phyloP scores from a whole-genome alignment of 2,888 invertebrate genomes.

The Spodoptera littoralis region DNA sequence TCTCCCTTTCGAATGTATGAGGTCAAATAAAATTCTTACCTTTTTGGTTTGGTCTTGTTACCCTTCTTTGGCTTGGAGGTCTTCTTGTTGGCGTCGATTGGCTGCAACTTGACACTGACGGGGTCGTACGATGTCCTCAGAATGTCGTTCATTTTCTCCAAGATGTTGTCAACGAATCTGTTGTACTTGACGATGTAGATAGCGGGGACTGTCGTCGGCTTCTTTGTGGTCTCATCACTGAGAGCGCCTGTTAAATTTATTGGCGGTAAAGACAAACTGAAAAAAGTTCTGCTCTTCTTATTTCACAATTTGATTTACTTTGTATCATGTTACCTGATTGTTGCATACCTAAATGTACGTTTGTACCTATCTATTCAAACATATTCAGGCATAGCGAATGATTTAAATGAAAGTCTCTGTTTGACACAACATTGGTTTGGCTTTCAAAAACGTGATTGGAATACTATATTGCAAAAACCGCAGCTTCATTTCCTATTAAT shows the following conservation, averaged over 20 bases:
- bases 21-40: conserved; percentile 62
- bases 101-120: conserved; percentile 92
- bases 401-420: neutral
- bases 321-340: neutral
- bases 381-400: neutral
- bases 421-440: conserved; percentile 2
- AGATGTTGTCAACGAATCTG: conserved; percentile 94
- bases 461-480: conserved; percentile 13
- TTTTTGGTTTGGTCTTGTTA: conserved; percentile 78
- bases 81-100: conserved; percentile 87
- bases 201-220: conserved; percentile 88
- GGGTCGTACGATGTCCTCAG: conserved; percentile 94
- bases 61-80: conserved; percentile 83
- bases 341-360: no score
- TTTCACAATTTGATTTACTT: neutral
- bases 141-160: conserved; percentile 94
- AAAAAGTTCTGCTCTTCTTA: neutral
- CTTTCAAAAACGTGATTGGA: conserved; percentile 6
- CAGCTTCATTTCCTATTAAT: conserved; percentile 10
- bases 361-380: no score
- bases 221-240: conserved; percentile 76
- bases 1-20: conserved; percentile 13
- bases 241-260: conserved; percentile 82
- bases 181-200: conserved; percentile 95
- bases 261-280: conserved; percentile 28